A percentile compares a stretch with the other conserved stretches of the same genome.
Conservation (phyloP, 2,888 invertebrate species). For the Drosophila subsilvestris region DNA sequence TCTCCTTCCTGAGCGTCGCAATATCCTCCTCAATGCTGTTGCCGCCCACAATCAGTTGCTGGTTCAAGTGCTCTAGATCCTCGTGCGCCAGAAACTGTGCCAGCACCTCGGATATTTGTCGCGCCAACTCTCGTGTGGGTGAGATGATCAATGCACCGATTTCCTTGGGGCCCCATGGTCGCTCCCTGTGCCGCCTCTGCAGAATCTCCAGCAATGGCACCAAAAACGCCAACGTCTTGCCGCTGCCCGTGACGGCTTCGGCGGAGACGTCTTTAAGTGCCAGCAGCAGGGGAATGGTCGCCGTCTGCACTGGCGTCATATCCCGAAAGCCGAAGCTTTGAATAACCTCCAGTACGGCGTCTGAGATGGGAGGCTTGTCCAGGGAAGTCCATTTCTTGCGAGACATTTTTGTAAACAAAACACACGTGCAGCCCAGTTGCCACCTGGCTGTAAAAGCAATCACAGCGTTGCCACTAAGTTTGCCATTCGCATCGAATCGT, state of each 20-base stretch:
- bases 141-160: constrained; percentile 96
- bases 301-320: constrained; percentile 90
- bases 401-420: constrained; percentile 66
- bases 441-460: too few species aligned
- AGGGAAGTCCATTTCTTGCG: constrained; percentile 85
- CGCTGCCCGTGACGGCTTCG: constrained; percentile 99
- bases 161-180: constrained; percentile 89
- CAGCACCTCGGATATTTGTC: constrained; percentile 91
- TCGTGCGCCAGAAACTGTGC: constrained; percentile 85
- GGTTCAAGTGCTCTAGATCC: constrained; percentile 85
- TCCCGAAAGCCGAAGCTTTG: constrained; percentile 85
- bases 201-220: constrained; percentile 96
- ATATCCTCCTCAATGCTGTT: constrained; percentile 91
- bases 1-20: constrained; percentile 87
- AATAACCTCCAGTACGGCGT: constrained; percentile 85
- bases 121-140: constrained; percentile 97
- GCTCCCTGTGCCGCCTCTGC: constrained; percentile 86
- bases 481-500: too few species aligned
- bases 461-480: too few species aligned
- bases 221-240: constrained; percentile 98
- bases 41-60: constrained; percentile 92
- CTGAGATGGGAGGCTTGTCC: constrained; percentile 82
- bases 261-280: constrained; percentile 98
- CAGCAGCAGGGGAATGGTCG: constrained; percentile 94
- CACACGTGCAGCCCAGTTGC: background rate